These are phyloP conservation scores for Bubo bubo DNA, from an alignment of 2,113 vertebrate genomes.

Conservation along the genomic window DNA sequence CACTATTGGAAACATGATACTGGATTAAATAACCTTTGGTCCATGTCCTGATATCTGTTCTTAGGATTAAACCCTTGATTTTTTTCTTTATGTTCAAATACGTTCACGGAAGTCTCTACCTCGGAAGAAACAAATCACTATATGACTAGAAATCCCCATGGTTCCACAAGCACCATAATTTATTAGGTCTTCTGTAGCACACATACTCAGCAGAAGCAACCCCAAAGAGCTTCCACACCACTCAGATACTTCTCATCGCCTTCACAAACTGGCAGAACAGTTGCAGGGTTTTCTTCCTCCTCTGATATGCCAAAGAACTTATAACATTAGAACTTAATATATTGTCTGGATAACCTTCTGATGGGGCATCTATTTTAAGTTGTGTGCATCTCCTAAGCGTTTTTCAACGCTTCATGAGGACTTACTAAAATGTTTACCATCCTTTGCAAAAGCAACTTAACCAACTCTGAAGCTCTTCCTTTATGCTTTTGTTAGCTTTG, in stretches of 20 bases:
- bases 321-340: neutral
- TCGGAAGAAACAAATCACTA: neutral
- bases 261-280: neutral
- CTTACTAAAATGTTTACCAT: neutral
- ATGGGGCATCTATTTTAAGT: neutral
- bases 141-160: neutral
- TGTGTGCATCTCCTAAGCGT: neutral
- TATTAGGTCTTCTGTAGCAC: neutral
- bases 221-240: neutral
- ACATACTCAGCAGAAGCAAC: neutral
- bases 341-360: neutral
- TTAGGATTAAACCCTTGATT: neutral
- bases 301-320: neutral
- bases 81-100: neutral
- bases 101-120: neutral
- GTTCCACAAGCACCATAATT: neutral
- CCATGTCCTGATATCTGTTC: neutral
- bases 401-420: neutral
- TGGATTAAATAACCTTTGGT: neutral
- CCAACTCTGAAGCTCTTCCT: neutral
- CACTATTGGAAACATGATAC: neutral
- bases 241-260: neutral
- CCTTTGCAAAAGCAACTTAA: neutral
- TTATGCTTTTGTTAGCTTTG: neutral
- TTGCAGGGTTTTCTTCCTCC: neutral